A percentile compares a stretch with the other conserved stretches of the same genome.
Conservation (phyloP, 2,113 vertebrate species). For the Microtus montanus region DNA sequence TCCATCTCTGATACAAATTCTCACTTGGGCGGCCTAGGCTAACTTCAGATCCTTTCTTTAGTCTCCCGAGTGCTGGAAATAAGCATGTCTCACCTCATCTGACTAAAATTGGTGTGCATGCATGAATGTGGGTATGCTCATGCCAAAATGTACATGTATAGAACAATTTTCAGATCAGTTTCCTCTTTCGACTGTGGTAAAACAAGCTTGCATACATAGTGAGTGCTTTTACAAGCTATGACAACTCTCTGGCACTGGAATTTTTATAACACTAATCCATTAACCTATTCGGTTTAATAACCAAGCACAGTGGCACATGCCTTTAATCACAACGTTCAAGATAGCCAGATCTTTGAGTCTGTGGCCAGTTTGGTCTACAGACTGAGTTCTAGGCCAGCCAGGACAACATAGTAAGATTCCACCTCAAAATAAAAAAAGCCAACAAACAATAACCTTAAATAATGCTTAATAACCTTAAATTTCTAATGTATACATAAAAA, state of each 20-base stretch:
- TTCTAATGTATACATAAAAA: slow-evolving; percentile 12
- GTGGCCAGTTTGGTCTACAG: background rate
- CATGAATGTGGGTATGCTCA: background rate
- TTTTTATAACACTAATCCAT: background rate
- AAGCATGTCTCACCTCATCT: background rate
- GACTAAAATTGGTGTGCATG: background rate
- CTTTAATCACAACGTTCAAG: background rate
- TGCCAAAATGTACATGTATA: background rate
- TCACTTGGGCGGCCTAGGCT: background rate
- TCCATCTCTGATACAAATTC: background rate
- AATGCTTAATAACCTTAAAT: slow-evolving; percentile 11
- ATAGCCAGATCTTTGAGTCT: background rate
- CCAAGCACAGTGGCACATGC: background rate
- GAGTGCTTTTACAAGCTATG: background rate
- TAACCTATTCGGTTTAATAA: background rate
- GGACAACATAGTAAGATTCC: background rate
- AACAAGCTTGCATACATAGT: background rate
- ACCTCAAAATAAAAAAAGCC: background rate
- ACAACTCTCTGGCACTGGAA: background rate
- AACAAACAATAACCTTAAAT: slow-evolving; percentile 25
- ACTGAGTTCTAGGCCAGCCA: background rate
- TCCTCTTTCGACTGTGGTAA: background rate
- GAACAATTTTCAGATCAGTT: background rate
- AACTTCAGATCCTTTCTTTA: background rate
- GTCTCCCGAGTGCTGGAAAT: background rate